Evolutionary conservation across 2,888 invertebrate species (phyloP), one percentile per base, ranked within the genome.

Genomic region (Heliothis peltigera): DNA sequence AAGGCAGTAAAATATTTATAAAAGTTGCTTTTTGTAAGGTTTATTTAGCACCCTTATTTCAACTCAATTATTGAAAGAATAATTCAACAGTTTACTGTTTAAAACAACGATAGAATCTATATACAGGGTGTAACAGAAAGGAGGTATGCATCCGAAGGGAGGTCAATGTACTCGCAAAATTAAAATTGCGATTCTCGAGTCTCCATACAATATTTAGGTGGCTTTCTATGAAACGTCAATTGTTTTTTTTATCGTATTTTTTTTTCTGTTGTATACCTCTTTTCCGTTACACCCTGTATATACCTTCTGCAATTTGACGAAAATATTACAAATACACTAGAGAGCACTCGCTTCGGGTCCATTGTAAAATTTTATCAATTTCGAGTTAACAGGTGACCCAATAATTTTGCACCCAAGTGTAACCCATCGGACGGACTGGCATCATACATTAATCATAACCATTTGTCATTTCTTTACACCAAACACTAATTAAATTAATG

Each of bases 401-500:
- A 39, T 39, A 39, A 39, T 39, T 15, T n/a, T 39, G 39, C 39
- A n/a, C 39, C 39, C 39, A 10, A 39, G n/a, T 39, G 39, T 39
- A 39, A 39, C n/a, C 5, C n/a, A 5, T 39, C 19, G 64, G 47
- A 67, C 63, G 52, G 52, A 70, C 22, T 42, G 61, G 4, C 19
- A 35, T 2, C 15, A 51, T 18, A 32, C 28, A 58, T 25, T 2
- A 43, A 21, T 39, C 44, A 32, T 68, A 49, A 66, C 17, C 32
- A 35, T 52, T 66, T 66, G 15, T 47, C 12, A 66, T 56, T 17
- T 18, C 32, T 25, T 28, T 15, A 35, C 17, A 32, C n/a, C 42
- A 15, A 25, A 35, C 63, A 66, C 47, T 52, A 61, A 51, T n/a
- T 28, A 7, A 39, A 51, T 49, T 64, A 49, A 67, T 52, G 21